Conservation (phyloP, 2,797 vertebrate species). For the Muscicapa comitata region DNA sequence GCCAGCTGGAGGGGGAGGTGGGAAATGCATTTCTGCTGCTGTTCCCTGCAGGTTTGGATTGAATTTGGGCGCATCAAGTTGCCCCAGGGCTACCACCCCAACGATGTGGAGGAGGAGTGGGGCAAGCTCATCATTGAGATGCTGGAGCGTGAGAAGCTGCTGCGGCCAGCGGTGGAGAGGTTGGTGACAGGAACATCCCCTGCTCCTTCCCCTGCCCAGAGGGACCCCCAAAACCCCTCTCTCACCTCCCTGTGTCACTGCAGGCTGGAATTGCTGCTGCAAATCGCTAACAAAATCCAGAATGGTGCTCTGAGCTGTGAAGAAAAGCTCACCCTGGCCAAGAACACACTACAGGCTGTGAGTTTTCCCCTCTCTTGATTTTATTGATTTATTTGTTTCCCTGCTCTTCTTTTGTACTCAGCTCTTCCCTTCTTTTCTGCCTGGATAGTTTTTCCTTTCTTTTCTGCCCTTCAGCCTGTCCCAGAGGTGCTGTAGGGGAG, state of each 20-base stretch:
- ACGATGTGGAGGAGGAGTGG: slow-evolving; percentile 96
- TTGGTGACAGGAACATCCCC: background rate
- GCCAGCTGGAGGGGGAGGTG: background rate
- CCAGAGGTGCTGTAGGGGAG: fast-evolving
- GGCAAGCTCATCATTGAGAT: slow-evolving; percentile 97
- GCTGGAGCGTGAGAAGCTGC: slow-evolving; percentile 93
- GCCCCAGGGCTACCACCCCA: slow-evolving; percentile 92
- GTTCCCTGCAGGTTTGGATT: slow-evolving; percentile 86
- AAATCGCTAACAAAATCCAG: slow-evolving; percentile 96
- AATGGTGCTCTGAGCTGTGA: slow-evolving; percentile 95
- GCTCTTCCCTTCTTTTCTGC: background rate
- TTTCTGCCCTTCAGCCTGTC: background rate
- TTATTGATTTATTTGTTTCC: background rate
- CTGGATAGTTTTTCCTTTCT: background rate
- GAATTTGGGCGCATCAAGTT: slow-evolving; percentile 96
- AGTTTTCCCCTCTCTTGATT: slow-evolving; percentile 55
- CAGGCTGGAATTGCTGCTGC: slow-evolving; percentile 92
- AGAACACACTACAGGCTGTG: slow-evolving; percentile 95
- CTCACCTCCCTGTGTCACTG: background rate
- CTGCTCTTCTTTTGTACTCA: background rate
- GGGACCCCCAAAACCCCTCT: background rate
- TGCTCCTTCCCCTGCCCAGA: background rate
- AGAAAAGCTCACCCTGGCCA: slow-evolving; percentile 93
- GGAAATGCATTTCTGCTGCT: background rate
- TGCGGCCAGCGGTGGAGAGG: slow-evolving; percentile 94